Evolutionary conservation across 1,140 invertebrate genomes (phyloP), one percentile per base, ranked within the genome.

Genomic region (Wasmannia auropunctata): DNA sequence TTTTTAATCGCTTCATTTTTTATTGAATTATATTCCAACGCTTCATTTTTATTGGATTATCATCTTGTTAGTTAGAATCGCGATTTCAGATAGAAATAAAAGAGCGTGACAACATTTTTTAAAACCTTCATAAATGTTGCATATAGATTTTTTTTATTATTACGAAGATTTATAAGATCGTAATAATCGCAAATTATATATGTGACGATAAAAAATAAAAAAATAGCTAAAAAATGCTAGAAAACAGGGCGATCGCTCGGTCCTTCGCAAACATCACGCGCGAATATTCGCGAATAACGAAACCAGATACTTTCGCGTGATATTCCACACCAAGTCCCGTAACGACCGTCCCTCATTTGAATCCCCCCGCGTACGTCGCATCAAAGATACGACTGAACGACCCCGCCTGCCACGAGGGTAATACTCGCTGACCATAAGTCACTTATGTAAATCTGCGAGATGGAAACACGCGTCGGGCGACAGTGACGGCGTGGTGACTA

Each of bases 361-460:
- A 92, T 91, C 91, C 91, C 86, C 67, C 74, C 77, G 86, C 85
- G 89, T 85, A 88, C 87, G 88, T 91, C 91, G 91, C 91, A 91
- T 92, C 91, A 92, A 92, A 92, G 92, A 92, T 91, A 92, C 72
- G 62, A 67, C 85, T 63, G 79, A 91, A 67, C 62, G 63, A 85
- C 81, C 87, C 79, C 81, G 85, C 34, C 56, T 19, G 11, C 31
- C 46, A 43, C 16, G 56, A 31, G 81, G 63, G 80, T 91, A 92
- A 91, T 91, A 87, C 76, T 86, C 75, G 69, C 65, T 89, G 89
- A 90, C 91, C 91, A 92, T 92, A 92, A 92, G 91, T 92, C 91
- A 92, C 88, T 92, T 92, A 92, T 91, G 91, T 79, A 92, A 92
- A 92, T 92, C 67, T 49, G 80, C 65, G 88, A 88, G 84, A 91